Conservation (phyloP, 2,797 vertebrate genomes). For the Falco naumanni region DNA sequence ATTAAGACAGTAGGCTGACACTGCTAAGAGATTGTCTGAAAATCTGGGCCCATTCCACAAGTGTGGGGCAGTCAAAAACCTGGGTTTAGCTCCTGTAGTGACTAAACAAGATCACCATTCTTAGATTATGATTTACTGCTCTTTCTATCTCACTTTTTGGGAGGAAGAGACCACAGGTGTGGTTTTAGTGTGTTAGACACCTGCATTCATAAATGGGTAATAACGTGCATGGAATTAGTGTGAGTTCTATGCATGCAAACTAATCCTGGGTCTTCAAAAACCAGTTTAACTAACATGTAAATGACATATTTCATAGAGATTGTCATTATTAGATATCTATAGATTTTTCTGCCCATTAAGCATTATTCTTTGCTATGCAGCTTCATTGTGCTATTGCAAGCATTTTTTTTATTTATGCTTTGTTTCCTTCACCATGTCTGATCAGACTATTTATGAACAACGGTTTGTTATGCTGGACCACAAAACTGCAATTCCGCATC, state of each 20-base stretch:
- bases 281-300: neutral
- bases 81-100: neutral
- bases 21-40: neutral
- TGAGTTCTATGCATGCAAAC: neutral
- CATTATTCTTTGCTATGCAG: neutral
- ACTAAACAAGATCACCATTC: neutral
- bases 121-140: neutral
- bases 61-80: neutral
- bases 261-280: neutral
- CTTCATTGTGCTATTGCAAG: neutral
- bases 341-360: neutral
- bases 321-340: neutral
- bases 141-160: neutral
- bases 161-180: neutral
- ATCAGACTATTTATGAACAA: neutral
- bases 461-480: neutral
- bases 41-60: neutral
- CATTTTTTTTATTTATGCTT: neutral
- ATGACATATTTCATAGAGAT: neutral
- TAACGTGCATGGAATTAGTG: neutral
- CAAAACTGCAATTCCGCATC: neutral
- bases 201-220: neutral
- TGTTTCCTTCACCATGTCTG: neutral
- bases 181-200: neutral
- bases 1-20: neutral